phyloP scores from a whole-genome alignment of 53 echinoderm and acorn worm species.

The Stichopus horrens region DNA sequence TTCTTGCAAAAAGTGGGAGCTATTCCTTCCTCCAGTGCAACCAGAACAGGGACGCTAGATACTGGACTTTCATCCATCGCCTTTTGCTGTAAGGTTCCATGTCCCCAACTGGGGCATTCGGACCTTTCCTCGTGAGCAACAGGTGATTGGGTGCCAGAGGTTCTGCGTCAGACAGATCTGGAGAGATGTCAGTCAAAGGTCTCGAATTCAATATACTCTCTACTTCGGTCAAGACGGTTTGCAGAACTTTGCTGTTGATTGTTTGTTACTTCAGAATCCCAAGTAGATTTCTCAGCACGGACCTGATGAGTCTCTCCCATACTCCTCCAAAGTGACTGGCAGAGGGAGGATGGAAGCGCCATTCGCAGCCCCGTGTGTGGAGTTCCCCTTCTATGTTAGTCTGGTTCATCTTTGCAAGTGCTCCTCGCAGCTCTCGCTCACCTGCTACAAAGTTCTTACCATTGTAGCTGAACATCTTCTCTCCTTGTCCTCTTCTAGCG shows the following conservation, averaged over 20 bases:
- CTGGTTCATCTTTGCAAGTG: slow-evolving; percentile 1
- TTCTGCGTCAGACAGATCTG: slow-evolving; percentile 1
- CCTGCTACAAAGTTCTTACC: slow-evolving; percentile 53
- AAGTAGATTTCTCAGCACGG: neutral
- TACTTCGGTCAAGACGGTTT: slow-evolving; percentile 10
- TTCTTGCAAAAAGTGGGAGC: neutral
- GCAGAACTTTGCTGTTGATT: slow-evolving; percentile 2
- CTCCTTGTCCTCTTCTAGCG: slow-evolving; percentile 50
- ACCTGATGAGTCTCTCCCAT: slow-evolving; percentile 42
- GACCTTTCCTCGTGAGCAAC: neutral
- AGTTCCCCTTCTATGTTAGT: neutral
- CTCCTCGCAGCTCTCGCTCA: slow-evolving; percentile 33
- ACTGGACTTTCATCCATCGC: slow-evolving; percentile 46
- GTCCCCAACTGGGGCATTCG: neutral
- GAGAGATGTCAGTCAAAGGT: slow-evolving; percentile 27
- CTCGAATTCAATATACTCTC: slow-evolving; percentile 25
- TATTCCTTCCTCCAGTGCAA: neutral
- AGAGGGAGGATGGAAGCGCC: slow-evolving; percentile 37
- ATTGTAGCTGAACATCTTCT: slow-evolving; percentile 49
- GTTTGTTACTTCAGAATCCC: slow-evolving; percentile 12
- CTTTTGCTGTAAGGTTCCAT: neutral
- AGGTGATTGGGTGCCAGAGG: slow-evolving; percentile 21
- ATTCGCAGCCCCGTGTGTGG: slow-evolving; percentile 45
- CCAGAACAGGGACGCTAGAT: neutral
- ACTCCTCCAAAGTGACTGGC: slow-evolving; percentile 45